Evolutionary conservation across 2,888 invertebrate genomes (phyloP).

Genomic region (Amblyjoppa proteus): DNA sequence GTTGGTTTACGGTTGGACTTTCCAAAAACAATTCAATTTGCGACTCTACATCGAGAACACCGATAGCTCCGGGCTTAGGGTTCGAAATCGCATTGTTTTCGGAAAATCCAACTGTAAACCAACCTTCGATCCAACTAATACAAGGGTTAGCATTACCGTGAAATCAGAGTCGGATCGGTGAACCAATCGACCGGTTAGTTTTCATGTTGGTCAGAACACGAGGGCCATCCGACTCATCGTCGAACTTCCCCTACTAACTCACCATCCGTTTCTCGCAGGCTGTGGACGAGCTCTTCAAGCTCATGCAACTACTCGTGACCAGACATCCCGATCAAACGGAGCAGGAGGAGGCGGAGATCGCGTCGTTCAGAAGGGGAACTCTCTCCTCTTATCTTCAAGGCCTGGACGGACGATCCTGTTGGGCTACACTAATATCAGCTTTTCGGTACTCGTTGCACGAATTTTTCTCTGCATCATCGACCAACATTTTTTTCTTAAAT

Average conservation of each 20-base stretch:
- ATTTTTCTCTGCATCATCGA: not conserved
- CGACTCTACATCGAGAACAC: not conserved
- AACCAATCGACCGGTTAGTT: no score
- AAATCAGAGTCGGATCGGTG: no score
- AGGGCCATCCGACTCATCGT: not conserved
- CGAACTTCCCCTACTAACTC: not conserved
- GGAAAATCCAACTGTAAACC: no score
- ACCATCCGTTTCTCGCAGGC: conserved; percentile 86
- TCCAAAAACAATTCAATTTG: no score
- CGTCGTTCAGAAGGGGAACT: conserved; percentile 93
- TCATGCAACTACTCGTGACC: conserved; percentile 95
- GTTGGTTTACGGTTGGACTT: no score
- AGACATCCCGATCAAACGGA: conserved; percentile 92
- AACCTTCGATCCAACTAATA: no score
- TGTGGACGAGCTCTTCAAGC: conserved; percentile 95
- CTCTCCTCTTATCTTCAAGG: conserved; percentile 95
- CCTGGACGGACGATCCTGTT: conserved; percentile 95
- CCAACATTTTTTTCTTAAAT: no score
- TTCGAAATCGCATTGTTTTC: not conserved
- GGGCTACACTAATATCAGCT: conserved; percentile 97
- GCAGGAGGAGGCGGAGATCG: conserved; percentile 93
- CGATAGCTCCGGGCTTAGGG: no score
- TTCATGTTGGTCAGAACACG: not conserved
- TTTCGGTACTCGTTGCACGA: conserved; percentile 85
- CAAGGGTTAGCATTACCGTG: no score